Evolutionary conservation across 2,888 invertebrate species (phyloP), one percentile per base, ranked within the genome.

Genomic region (Drosophila rubida): DNA sequence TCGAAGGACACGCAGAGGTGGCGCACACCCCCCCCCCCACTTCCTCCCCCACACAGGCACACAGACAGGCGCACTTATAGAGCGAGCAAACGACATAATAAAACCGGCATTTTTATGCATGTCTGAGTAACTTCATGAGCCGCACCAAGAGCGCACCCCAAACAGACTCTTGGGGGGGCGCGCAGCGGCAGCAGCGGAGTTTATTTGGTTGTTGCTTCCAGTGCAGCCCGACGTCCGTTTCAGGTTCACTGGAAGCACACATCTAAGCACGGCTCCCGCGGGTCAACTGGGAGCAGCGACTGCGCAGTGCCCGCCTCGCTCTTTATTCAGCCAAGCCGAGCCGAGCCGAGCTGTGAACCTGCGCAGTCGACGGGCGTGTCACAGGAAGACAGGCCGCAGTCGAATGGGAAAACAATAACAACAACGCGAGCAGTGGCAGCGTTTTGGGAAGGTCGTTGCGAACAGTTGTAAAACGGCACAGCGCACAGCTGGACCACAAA

Each of bases 101-200:
- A 86, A 86, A 84, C 85, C 85, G 85, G 85, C 85, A 87, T 87
- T 87, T 85, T 87, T 85, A 87, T 87, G 85, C 85, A 85, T 85
- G 85, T 87, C 85, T 85, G 84, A 81, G 81, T 81, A 84, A 81
- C 84, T 81, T 81, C 81, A 81, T 81, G 81, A 76, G 78, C 76
- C 81, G 76, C n/a, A n/a, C n/a, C n/a, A n/a, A 19, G 19, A 66
- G 59, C 69, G 78, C 74, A 60, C 62, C 62, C 32, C 19, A 62
- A 48, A 22, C 50, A 30, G 50, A 44, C 51, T 19, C 19, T 13
- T 23, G 14, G 32, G 41, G 39, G 42, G 11, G n/a, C n/a, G 5
- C 11, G 9, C 30, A 39, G 48, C 37, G 48, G 25, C 14, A 41
- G 46, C 23, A 37, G 25, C 19, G 62, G 58, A n/a, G 8, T 53